Evolutionary conservation across 2,797 vertebrate genomes (phyloP).

Genomic region (Thamnophis elegans): DNA sequence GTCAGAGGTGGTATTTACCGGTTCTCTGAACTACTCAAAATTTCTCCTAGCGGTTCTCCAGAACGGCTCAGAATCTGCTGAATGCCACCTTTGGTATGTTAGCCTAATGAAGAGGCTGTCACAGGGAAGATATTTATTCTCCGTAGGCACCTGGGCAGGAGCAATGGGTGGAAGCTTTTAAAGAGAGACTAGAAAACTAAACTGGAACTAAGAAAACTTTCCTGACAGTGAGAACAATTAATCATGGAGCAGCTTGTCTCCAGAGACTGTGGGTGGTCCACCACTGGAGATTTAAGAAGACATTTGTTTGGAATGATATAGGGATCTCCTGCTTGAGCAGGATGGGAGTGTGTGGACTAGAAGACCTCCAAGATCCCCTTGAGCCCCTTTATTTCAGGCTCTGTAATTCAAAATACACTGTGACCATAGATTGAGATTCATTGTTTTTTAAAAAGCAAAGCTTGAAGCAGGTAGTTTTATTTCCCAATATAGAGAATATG

Average conservation of each 20-base stretch:
- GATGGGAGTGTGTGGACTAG: background rate
- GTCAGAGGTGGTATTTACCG: too few relatives aligned
- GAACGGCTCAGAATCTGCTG: too few relatives aligned
- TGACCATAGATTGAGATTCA: background rate
- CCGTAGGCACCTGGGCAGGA: background rate
- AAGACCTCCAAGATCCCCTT: background rate
- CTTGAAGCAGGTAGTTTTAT: background rate
- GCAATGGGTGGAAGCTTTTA: background rate
- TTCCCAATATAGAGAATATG: background rate
- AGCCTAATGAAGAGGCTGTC: background rate
- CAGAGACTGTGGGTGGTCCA: background rate
- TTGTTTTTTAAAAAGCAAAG: background rate
- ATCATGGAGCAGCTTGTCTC: background rate
- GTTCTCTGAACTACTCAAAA: too few relatives aligned
- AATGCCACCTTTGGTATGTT: background rate
- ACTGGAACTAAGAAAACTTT: background rate
- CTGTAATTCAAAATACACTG: background rate
- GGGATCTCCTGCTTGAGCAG: too few relatives aligned
- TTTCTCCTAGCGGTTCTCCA: too few relatives aligned
- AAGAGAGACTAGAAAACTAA: background rate
- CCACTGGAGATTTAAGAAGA: background rate
- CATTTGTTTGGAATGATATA: background rate
- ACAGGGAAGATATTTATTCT: background rate
- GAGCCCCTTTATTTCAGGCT: background rate
- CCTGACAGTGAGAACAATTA: background rate